Evolutionary conservation across 1,140 invertebrate genomes (phyloP), one percentile per base, ranked within the genome.

Genomic region (Ceratina calcarata): DNA sequence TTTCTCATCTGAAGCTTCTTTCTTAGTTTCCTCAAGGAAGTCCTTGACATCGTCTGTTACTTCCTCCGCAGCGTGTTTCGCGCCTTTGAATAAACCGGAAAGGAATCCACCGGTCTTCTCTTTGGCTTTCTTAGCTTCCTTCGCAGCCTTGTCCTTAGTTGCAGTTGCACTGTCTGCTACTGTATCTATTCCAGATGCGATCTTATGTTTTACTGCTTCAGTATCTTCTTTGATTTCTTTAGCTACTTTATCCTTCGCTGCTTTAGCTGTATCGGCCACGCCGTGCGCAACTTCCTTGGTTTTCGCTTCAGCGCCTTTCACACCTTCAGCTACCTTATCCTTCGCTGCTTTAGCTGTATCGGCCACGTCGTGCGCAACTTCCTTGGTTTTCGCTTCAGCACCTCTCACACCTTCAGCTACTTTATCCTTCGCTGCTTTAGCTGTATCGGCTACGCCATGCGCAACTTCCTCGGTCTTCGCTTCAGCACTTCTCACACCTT

Each of bases 1-100:
- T 77, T 87, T 85, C 45, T 90, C 87, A n/a, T 86, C 82, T 0
- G 78, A 75, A 0, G 88, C 74, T 69, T 86, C 83, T 37, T 80
- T 62, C 55, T 81, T 85, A 0, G 83, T 81, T 24, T 84, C 80
- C 18, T 86, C 84, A 2, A 86, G 27, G 37, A 87, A 84, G 0
- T 87, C 84, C 64, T 84, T 82, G 0, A 83, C 79, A 7, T 86
- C 85, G 0, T 77, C 81, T 1, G 79, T 45, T 6, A 60, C 81
- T 8, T 89, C 87, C 0, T 87, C 88, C 10, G 75, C 77, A 1
- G 81, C n/a, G 12, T 89, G 60, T 75, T 89, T 89, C 0, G 68
- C 77, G 20, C 87, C 82, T 65, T 88, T 90, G 4, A 88, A 87
- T 3, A 87, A 77, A 0, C 86, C 79, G 0, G 86, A 87, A 0